A percentile compares a stretch with the other conserved stretches of the same genome.
Evolutionary conservation across 2,797 vertebrate species (phyloP).

Genomic region (Caiman crocodilus): DNA sequence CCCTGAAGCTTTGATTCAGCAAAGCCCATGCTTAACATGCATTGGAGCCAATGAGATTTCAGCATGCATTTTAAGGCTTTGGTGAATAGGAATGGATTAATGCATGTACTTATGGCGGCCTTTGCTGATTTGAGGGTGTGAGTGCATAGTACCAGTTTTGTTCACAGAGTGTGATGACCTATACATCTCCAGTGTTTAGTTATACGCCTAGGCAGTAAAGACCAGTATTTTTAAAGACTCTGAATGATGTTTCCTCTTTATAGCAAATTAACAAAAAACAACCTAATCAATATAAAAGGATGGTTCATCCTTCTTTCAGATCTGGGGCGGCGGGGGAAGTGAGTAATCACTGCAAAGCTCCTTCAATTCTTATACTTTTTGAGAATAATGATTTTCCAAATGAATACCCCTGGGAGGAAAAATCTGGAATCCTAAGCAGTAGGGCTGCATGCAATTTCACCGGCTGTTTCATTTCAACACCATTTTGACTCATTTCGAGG

Average conservation of each 20-base stretch:
- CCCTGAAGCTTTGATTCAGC: neutral
- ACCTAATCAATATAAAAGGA: neutral
- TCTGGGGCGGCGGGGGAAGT: neutral
- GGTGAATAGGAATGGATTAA: neutral
- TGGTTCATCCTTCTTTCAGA: conserved; percentile 15
- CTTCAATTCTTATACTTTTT: conserved; percentile 12
- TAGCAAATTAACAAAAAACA: conserved; percentile 28
- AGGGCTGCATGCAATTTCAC: too few relatives aligned
- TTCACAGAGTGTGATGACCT: neutral
- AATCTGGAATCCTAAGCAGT: conserved; percentile 20
- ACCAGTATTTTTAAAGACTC: conserved; percentile 15
- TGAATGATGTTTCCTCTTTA: neutral
- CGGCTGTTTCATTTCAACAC: too few relatives aligned
- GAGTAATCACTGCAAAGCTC: conserved; percentile 27
- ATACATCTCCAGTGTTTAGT: neutral
- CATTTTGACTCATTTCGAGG: too few relatives aligned
- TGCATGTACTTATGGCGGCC: rapidly evolving
- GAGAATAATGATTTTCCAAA: neutral
- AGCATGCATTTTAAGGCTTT: neutral
- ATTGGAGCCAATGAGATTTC: rapidly evolving
- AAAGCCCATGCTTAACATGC: neutral
- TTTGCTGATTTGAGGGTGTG: neutral
- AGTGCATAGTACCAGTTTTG: neutral
- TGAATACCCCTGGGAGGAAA: conserved; percentile 14
- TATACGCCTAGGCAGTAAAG: neutral